Evolutionary conservation across 1,140 invertebrate species (phyloP), one percentile per base, ranked within the genome.

Genomic region (Saccostrea echinata): DNA sequence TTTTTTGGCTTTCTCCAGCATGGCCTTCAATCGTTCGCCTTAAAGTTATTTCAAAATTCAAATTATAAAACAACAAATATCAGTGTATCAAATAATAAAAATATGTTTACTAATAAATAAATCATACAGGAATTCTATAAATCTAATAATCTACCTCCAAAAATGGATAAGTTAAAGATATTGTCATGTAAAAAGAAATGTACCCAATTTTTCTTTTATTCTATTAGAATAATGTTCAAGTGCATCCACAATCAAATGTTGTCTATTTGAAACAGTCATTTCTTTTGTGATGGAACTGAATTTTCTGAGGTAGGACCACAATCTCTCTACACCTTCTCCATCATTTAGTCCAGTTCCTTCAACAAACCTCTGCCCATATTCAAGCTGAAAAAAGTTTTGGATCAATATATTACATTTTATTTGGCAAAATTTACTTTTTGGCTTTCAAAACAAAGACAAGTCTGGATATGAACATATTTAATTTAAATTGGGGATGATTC

Each of bases 281-380:
- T 90, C 85, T 83, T 90, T 90, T 18, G 89, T 88, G n/a, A 86
- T 86, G 24, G 27, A 80, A 16, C 53, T 35, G 35, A 90, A 89
- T 24, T 33, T 53, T 30, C 89, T 76, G n/a, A 89, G 86, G 52
- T 84, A 90, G 33, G 85, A 84, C 89, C 89, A 90, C 81, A 90
- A 51, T 27, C 88, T 53, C 55, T 89, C 88, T 9, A 84, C 76
- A 16, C 84, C 87, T 68, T 90, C 89, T 52, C 89, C 89, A 82
- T 90, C 89, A 24, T 64, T 84, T n/a, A 90, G n/a, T 21, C 86
- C 85, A 13, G 52, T 83, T 21, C 52, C 85, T 33, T 57, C 43
- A 6, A 52, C 81, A 57, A 33, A 85, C 53, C 84, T 80, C 30
- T 86, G 88, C 16, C 84, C 84, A 88, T 24, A 88, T 68, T 27